Conservation (phyloP, 2,113 vertebrate species). For the Mustela lutreola region DNA sequence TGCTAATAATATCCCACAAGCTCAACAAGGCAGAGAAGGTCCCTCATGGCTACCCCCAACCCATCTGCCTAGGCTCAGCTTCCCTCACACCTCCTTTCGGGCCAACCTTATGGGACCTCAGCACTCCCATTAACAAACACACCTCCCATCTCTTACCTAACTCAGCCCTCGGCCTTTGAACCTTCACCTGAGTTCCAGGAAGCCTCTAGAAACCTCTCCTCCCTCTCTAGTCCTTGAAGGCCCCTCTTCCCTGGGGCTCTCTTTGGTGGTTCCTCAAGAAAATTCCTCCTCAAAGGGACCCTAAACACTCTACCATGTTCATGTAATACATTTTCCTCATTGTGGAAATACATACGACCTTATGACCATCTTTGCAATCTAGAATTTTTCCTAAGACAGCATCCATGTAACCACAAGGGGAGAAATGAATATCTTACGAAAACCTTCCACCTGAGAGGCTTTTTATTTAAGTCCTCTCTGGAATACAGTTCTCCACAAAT, state of each 20-base stretch:
- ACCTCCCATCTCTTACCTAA: background rate
- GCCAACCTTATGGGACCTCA: background rate
- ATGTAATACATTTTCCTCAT: background rate
- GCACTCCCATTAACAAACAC: no score
- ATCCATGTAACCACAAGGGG: background rate
- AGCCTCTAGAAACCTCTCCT: background rate
- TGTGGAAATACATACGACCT: background rate
- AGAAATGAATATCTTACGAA: background rate
- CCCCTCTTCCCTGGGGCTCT: background rate
- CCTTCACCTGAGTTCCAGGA: background rate
- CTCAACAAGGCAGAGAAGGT: background rate
- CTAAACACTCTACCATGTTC: background rate
- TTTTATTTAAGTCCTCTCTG: conserved; percentile 3
- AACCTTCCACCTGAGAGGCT: background rate
- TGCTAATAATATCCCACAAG: background rate
- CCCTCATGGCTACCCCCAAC: background rate
- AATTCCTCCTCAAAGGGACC: background rate
- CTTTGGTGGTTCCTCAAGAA: background rate
- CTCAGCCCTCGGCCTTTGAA: background rate
- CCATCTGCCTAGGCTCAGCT: background rate
- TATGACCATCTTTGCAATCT: background rate
- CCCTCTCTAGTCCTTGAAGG: background rate
- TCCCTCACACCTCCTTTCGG: no score
- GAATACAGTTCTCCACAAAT: conserved; percentile 27
- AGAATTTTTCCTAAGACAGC: conserved; percentile 9